Percentiles rank a stretch among this genome's conserved stretches.
These are phyloP conservation scores for Exephanes ischioxanthus DNA, from an alignment of 2,888 invertebrate species.

Conservation along the genomic window DNA sequence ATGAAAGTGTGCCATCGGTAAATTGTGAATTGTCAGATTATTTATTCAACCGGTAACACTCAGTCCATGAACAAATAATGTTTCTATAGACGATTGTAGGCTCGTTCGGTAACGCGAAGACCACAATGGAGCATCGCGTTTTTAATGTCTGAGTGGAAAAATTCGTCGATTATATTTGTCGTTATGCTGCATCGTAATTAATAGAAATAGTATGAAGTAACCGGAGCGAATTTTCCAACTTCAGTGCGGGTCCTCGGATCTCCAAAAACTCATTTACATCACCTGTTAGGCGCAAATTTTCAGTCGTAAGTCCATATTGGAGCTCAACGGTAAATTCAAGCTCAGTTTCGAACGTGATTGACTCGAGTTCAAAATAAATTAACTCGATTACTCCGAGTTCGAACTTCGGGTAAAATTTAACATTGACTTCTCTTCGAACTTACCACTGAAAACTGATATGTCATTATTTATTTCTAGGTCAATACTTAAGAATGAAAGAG, in stretches of 20 bases:
- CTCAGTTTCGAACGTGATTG: background rate
- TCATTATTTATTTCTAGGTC: slow-evolving; percentile 23
- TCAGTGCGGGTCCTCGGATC: background rate
- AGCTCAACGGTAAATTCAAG: background rate
- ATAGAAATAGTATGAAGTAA: background rate
- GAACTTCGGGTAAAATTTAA: background rate
- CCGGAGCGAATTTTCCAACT: background rate
- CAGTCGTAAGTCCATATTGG: background rate
- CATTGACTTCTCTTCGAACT: background rate
- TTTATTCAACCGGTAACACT: slow-evolving; percentile 43
- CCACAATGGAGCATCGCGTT: background rate
- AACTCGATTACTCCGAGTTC: background rate
- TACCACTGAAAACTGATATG: background rate
- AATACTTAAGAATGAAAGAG: slow-evolving; percentile 34
- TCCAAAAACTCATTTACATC: background rate
- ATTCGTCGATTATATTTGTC: background rate
- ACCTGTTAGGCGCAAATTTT: background rate
- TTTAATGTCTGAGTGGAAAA: background rate
- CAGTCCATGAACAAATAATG: slow-evolving; percentile 51
- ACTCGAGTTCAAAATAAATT: background rate
- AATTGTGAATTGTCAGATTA: slow-evolving; percentile 29
- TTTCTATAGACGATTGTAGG: slow-evolving; percentile 52
- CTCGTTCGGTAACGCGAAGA: slow-evolving; percentile 14
- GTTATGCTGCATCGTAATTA: background rate
- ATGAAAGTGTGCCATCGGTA: slow-evolving; percentile 45